Percentiles rank a stretch among this genome's conserved stretches.
Evolutionary conservation across 2,113 vertebrate species (phyloP).

Genomic region (Bubo bubo): DNA sequence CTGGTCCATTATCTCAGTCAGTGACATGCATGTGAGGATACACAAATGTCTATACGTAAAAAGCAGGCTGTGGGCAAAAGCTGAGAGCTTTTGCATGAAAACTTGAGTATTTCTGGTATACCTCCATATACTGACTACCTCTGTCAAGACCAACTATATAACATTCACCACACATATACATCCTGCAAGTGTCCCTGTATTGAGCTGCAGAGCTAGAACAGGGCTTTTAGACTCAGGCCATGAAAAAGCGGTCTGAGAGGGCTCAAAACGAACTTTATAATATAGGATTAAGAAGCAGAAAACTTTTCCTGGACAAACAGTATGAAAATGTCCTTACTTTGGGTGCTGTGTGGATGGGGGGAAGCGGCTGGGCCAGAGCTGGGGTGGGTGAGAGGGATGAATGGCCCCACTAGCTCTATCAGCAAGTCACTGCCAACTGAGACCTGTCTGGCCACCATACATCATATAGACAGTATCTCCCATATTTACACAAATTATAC

Average conservation of each 20-base stretch:
- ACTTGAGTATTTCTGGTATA: not conserved
- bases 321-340: not conserved
- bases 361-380: not conserved
- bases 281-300: not conserved
- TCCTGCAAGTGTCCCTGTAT: not conserved
- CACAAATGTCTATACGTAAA: not conserved
- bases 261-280: not conserved
- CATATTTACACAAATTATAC: not conserved
- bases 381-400: not conserved
- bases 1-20: not conserved
- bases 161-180: not conserved
- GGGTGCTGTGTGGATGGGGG: not conserved
- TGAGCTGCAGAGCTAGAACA: not conserved
- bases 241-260: not conserved
- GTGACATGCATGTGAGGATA: rapidly evolving
- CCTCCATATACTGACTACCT: not conserved
- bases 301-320: not conserved
- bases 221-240: not conserved
- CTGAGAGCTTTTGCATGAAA: not conserved
- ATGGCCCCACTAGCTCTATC: not conserved
- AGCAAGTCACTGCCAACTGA: not conserved
- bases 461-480: not conserved
- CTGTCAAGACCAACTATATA: not conserved
- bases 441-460: not conserved
- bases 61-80: not conserved